A percentile compares a stretch with the other conserved stretches of the same genome.
These are phyloP conservation scores for Linyphia triangularis DNA, from an alignment of 2,888 invertebrate species.

Conservation along the genomic window DNA sequence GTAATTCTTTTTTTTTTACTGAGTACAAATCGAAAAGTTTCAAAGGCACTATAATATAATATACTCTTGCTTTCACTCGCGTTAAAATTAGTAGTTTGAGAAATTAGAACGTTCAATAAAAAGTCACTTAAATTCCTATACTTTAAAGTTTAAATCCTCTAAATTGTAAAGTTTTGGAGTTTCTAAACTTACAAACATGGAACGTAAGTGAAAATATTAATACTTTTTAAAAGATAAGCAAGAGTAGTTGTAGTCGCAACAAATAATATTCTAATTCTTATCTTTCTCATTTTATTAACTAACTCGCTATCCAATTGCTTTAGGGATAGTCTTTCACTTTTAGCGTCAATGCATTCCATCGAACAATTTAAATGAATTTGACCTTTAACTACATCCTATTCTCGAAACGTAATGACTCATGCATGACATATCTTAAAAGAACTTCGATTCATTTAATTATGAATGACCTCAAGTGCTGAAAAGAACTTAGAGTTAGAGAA, in stretches of 20 bases:
- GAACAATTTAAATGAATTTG: constrained; percentile 38
- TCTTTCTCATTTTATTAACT: not conserved
- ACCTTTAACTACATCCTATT: constrained; percentile 14
- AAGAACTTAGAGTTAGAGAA: constrained; percentile 17
- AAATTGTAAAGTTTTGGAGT: no score
- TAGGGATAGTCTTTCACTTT: constrained; percentile 48
- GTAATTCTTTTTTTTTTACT: no score
- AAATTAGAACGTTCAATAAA: no score
- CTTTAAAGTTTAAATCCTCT: no score
- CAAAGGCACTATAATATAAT: no score
- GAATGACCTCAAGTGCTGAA: constrained; percentile 68
- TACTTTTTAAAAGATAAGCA: not conserved
- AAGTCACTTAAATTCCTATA: no score
- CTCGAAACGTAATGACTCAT: constrained; percentile 25
- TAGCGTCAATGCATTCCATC: constrained; percentile 34
- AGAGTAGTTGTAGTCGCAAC: constrained; percentile 15
- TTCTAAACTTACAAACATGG: no score
- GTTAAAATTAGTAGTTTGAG: no score
- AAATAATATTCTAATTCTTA: not conserved
- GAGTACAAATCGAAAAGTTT: no score
- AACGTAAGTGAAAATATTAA: not conserved
- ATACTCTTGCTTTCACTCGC: no score
- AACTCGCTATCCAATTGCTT: constrained; percentile 44
- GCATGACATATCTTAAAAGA: constrained; percentile 70
- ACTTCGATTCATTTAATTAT: constrained; percentile 51